Evolutionary conservation across 2,113 vertebrate genomes (phyloP).

Genomic region (Morone chrysops): DNA sequence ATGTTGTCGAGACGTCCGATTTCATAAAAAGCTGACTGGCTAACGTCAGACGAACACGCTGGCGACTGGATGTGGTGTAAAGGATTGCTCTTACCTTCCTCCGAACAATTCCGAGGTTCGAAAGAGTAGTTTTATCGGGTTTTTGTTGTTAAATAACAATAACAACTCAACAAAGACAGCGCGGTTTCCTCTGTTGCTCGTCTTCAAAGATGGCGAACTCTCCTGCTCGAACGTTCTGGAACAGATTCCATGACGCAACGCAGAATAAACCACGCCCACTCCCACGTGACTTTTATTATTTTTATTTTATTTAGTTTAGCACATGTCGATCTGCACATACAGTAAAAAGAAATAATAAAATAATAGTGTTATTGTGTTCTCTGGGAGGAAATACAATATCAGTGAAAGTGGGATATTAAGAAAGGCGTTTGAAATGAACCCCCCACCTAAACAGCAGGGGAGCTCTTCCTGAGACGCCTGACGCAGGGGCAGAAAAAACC

Average conservation of each 20-base stretch:
- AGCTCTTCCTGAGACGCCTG: background rate
- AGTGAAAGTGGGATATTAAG: background rate
- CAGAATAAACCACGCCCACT: constrained; percentile 5
- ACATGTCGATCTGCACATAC: background rate
- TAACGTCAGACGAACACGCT: background rate
- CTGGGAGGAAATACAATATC: background rate
- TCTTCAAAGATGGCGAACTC: constrained; percentile 73
- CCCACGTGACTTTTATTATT: background rate
- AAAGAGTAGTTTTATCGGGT: background rate
- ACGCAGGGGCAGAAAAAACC: background rate
- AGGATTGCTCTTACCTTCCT: constrained; percentile 24
- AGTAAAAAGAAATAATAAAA: no score
- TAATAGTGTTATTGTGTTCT: background rate
- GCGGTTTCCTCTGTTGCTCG: background rate
- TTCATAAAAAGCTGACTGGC: constrained; percentile 17
- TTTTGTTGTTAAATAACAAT: background rate
- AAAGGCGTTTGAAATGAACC: background rate
- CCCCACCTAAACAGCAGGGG: no score
- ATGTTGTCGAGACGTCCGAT: constrained; percentile 46
- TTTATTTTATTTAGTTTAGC: background rate
- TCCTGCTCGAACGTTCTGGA: constrained; percentile 36
- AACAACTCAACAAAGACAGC: constrained; percentile 38
- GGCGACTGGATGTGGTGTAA: accelerated
- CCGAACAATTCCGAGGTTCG: background rate
- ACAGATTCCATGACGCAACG: constrained; percentile 34